These are phyloP conservation scores for Euzetes globulus DNA, from an alignment of 2,888 invertebrate genomes.

Conservation along the genomic window DNA sequence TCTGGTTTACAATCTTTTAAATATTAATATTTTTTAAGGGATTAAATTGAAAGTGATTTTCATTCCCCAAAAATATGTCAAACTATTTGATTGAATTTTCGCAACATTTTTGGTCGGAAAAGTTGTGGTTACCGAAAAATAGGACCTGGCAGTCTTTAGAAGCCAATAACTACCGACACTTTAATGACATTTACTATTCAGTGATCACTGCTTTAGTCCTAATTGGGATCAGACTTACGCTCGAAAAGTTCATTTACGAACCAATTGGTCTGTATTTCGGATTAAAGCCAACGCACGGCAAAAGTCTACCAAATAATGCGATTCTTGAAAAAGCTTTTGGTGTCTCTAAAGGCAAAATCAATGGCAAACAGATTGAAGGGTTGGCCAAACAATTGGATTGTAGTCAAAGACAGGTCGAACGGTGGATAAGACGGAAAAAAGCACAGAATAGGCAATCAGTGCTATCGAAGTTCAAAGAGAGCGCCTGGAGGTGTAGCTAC, in stretches of 20 bases:
- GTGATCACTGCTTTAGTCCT: slow-evolving; percentile 71
- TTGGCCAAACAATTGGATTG: slow-evolving; percentile 75
- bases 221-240: slow-evolving; percentile 62
- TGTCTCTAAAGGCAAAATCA: slow-evolving; percentile 57
- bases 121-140: slow-evolving; percentile 86
- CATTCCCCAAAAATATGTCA: not conserved
- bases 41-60: no score
- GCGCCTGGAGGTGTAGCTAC: slow-evolving; percentile 79
- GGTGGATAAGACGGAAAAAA: slow-evolving; percentile 77
- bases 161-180: slow-evolving; percentile 62
- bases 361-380: slow-evolving; percentile 66
- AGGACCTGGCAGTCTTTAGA: slow-evolving; percentile 76
- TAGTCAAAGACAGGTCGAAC: slow-evolving; percentile 75
- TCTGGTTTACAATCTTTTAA: no score
- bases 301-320: slow-evolving; percentile 64
- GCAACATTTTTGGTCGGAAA: slow-evolving; percentile 67
- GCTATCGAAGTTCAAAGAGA: slow-evolving; percentile 83
- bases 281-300: slow-evolving; percentile 68
- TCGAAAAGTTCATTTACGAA: slow-evolving; percentile 73
- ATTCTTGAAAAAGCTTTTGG: slow-evolving; percentile 69
- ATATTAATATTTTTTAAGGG: no score
- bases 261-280: slow-evolving; percentile 73
- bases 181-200: slow-evolving; percentile 62
- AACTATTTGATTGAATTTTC: slow-evolving; percentile 41
- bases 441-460: slow-evolving; percentile 81